A percentile compares a stretch with the other conserved stretches of the same genome.
Conservation (phyloP, 2,113 vertebrate genomes). For the Lethenteron reissneri region DNA sequence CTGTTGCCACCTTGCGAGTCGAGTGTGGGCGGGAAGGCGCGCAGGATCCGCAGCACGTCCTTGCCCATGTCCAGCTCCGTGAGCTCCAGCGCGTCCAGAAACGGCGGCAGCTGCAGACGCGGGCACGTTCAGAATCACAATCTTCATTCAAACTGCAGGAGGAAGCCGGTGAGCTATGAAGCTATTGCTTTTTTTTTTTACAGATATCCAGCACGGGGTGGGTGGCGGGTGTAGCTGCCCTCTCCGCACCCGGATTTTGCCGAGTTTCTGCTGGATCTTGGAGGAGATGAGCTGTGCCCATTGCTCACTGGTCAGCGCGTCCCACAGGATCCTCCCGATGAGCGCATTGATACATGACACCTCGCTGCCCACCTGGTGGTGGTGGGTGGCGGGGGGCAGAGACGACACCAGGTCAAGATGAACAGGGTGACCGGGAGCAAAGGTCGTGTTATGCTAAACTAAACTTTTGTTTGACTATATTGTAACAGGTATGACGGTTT, state of each 20-base stretch:
- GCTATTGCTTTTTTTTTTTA: too few relatives aligned
- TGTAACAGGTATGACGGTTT: too few relatives aligned
- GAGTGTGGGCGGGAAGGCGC: conserved; percentile 29
- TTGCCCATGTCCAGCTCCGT: conserved; percentile 58
- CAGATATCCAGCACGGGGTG: too few relatives aligned
- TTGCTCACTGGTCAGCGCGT: conserved; percentile 43
- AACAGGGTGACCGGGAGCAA: too few relatives aligned
- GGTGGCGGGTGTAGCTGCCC: too few relatives aligned
- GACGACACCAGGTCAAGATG: too few relatives aligned
- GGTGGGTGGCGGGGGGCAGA: too few relatives aligned
- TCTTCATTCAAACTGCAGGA: too few relatives aligned
- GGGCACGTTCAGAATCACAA: conserved; percentile 7
- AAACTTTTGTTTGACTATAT: too few relatives aligned
- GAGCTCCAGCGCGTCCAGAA: conserved; percentile 55
- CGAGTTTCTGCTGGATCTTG: conserved; percentile 65
- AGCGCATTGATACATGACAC: conserved; percentile 39
- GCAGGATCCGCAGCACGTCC: conserved; percentile 34
- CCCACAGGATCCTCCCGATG: conserved; percentile 56
- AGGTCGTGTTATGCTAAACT: too few relatives aligned
- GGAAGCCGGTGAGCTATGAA: too few relatives aligned
- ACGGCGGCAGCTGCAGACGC: conserved; percentile 41
- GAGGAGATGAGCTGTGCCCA: conserved; percentile 38
- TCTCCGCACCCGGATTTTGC: conserved; percentile 46
- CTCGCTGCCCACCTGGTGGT: conserved; percentile 8
- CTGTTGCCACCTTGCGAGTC: conserved; percentile 29